Base-by-base conservation (phyloP, 1,140 invertebrate genomes). In the Physella acuta region DNA sequence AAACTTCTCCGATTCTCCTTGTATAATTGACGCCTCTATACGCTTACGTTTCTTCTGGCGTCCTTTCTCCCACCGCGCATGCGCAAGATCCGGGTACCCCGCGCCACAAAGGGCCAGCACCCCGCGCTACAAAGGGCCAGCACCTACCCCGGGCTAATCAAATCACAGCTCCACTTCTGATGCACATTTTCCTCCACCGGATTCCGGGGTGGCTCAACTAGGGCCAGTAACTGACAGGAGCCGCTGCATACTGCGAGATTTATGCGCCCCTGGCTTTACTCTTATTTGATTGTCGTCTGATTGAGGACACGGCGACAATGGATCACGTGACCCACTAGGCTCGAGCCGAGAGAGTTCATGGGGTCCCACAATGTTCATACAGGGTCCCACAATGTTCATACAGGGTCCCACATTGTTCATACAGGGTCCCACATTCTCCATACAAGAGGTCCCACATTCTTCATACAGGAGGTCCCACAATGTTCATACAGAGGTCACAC, bases 211-310 rank as follows among this genome's bases (percentile, higher is more conserved):
- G 20, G 39, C 39, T 44, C 56, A 58, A 31, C 33, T 2, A 58
- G 1, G 30, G 56, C 30, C 17, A 11, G 56, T 58, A 58, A 58
- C 56, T 58, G 56, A 16, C 56, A 58, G 36, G 33, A 58, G 17
- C 56, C 3, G 31, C 8, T 8, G 5, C 28, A 33, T 58, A 34
- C 56, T 31, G 16, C 17, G 30, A 58, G 56, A 58, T 58, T 58
- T 58, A 58, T 58, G 56, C 31, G 5, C 26, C 56, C 56, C 28
- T 58, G 56, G 30, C n/a, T 58, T 58, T n/a, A 30, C 3, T 34
- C 30, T 58, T 58, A 58, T 58, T 58, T 58, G 56, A 58, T 58
- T 58, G 56, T 34, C 30, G 36, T 58, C 30, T 58, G 56, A 58
- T 58, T 58, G 31, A 34, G 56, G 31, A 4, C 26, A 56, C 53